Evolutionary conservation across 53 echinoderm and acorn worm species (phyloP), one percentile per base, ranked within the genome.

Genomic region (Luidia sarsii): DNA sequence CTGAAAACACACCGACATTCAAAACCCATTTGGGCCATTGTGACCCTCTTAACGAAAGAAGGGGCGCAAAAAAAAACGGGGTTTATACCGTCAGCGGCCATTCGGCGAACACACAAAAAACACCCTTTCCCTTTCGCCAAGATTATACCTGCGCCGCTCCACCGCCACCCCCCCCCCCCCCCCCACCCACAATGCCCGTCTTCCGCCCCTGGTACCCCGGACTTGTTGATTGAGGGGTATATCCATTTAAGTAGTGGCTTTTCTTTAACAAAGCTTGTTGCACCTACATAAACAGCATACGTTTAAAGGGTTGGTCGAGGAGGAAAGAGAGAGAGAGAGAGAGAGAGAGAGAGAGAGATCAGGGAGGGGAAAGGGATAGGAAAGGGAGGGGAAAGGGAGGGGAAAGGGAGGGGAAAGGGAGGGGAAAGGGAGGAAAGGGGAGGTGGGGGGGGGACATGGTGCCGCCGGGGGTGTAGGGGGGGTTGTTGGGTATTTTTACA

Each of bases 401-500:
- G n/a, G n/a, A n/a, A n/a, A n/a, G n/a, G n/a, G n/a, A n/a, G n/a
- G n/a, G n/a, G n/a, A n/a, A n/a, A n/a, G n/a, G n/a, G n/a, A n/a
- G n/a, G n/a, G n/a, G n/a, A n/a, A n/a, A n/a, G n/a, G n/a, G n/a
- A n/a, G n/a, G n/a, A n/a, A n/a, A n/a, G n/a, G n/a, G n/a, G n/a
- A n/a, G n/a, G n/a, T n/a, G n/a, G n/a, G n/a, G n/a, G n/a, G n/a
- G n/a, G n/a, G n/a, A n/a, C n/a, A n/a, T n/a, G n/a, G n/a, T n/a
- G n/a, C n/a, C n/a, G n/a, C n/a, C n/a, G n/a, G n/a, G n/a, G n/a
- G n/a, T n/a, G n/a, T n/a, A n/a, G n/a, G n/a, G n/a, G n/a, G n/a
- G n/a, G n/a, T n/a, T n/a, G n/a, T n/a, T 90, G 75, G 86, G 74
- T 90, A 91, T 91, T 91, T 91, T 91, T 86, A 83, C 91, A 91